These are phyloP conservation scores for Cabera pusaria DNA, from an alignment of 2,888 invertebrate species.

Conservation along the genomic window DNA sequence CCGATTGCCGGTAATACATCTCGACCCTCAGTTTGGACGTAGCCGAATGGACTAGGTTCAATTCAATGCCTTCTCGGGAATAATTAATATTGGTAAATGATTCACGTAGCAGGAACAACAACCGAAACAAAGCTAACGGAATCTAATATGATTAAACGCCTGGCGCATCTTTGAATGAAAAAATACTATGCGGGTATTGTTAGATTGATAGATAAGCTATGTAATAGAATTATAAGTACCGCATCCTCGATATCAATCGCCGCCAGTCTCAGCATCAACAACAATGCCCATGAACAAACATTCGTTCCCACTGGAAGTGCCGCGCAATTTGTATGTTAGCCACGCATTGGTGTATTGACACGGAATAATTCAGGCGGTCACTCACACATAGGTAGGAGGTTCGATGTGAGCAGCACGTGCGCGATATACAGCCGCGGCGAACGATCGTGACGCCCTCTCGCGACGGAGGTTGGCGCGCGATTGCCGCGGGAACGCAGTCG, in stretches of 20 bases:
- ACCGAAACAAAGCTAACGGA: constrained; percentile 7
- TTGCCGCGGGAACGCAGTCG: constrained; percentile 51
- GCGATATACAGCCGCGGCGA: constrained; percentile 39
- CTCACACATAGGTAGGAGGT: constrained; percentile 60
- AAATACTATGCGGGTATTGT: constrained; percentile 9
- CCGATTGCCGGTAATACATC: constrained; percentile 41
- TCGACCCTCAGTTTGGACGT: constrained; percentile 44
- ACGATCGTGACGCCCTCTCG: constrained; percentile 66
- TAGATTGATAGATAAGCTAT: constrained; percentile 38
- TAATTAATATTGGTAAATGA: constrained; percentile 38
- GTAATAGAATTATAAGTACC: constrained; percentile 49
- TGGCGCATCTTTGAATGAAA: not conserved
- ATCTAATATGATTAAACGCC: constrained; percentile 9
- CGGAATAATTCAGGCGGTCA: constrained; percentile 67
- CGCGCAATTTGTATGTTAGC: constrained; percentile 62
- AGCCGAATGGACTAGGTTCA: constrained; percentile 17
- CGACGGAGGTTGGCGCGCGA: constrained; percentile 78
- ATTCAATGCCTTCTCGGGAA: constrained; percentile 32
- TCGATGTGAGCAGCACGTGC: constrained; percentile 60
- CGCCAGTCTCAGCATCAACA: constrained; percentile 64
- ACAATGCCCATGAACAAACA: constrained; percentile 69
- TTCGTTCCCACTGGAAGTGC: no score
- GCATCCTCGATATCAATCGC: constrained; percentile 63
- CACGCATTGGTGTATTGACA: constrained; percentile 75
- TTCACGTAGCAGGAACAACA: constrained; percentile 10